Conservation (phyloP, 1,140 invertebrate genomes). For the Sitobion miscanthi region DNA sequence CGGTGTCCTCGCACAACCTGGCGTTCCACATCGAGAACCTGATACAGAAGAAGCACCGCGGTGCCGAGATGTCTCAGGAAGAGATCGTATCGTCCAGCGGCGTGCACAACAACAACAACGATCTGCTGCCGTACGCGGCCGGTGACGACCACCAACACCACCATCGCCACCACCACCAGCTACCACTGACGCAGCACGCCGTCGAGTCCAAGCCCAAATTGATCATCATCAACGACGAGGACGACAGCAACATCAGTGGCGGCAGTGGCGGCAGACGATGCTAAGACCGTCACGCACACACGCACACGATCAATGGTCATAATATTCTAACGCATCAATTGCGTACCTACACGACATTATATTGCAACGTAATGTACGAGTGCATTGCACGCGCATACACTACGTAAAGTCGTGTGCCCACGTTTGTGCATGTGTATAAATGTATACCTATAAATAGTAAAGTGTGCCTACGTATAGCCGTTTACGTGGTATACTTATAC, state of each 20-base stretch:
- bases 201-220: background rate
- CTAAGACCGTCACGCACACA: background rate
- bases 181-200: background rate
- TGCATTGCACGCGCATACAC: no score
- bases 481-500: no score
- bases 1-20: slow-evolving; percentile 46
- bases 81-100: slow-evolving; percentile 48
- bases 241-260: background rate
- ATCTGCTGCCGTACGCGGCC: background rate
- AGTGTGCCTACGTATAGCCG: no score
- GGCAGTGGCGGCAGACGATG: background rate
- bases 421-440: background rate
- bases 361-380: no score
- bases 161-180: background rate
- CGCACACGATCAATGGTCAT: background rate
- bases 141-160: background rate
- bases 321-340: background rate
- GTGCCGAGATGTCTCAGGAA: slow-evolving; percentile 25
- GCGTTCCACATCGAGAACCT: slow-evolving; percentile 52
- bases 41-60: slow-evolving; percentile 47
- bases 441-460: background rate
- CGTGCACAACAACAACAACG: slow-evolving; percentile 42
- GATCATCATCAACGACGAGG: slow-evolving; percentile 44
- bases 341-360: no score
- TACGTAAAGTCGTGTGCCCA: no score